Base-by-base conservation (phyloP, 1,140 invertebrate genomes). In the Paracyclopina nana region DNA sequence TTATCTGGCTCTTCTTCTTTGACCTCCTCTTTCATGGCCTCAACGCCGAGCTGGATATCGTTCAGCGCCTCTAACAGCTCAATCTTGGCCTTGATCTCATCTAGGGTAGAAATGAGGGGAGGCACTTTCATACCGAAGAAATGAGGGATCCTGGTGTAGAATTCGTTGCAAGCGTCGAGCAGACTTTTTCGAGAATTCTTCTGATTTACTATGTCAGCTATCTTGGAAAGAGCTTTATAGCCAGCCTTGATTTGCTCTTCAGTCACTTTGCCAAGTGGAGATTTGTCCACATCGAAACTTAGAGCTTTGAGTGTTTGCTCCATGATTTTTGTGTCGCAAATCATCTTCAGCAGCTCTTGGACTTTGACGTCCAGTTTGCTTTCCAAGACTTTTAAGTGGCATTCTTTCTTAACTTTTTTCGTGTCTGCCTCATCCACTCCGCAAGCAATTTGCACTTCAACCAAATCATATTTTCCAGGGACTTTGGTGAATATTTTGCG, bases 91-190 rank as follows among this genome's bases (percentile, higher is more conserved):
- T 55, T 53, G n/a, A 65, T 52, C 43, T 62, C 56, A 6, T 38
- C 34, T 30, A 22, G 6, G 6, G 57, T 60, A 30, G 43, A 46
- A 45, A 65, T 61, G 4, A 65, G 14, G 16, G 63, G 59, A 18
- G 63, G 63, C 57, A 61, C 61, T 38, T 55, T 57, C 55, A 58
- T 61, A 48, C 61, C 71, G 62, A 73, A 74, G 57, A 70, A 67
- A 61, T 74, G 73, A 26, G 73, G 73, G 54, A 75, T 72, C 30
- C 68, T 56, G 44, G 73, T 74, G 57, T 73, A 75, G 57, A 73
- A 75, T 18, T 65, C 60, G 57, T 72, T 75, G 22, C 68, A 70
- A 6, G 67, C 66, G 55, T 61, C 42, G 4, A 59, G 25, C n/a
- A 59, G 46, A 16, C 55, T 52, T 31, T 18, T 52, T 6, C 54